These are phyloP conservation scores for Platysteira castanea DNA, from an alignment of 2,113 vertebrate genomes.

Conservation along the genomic window DNA sequence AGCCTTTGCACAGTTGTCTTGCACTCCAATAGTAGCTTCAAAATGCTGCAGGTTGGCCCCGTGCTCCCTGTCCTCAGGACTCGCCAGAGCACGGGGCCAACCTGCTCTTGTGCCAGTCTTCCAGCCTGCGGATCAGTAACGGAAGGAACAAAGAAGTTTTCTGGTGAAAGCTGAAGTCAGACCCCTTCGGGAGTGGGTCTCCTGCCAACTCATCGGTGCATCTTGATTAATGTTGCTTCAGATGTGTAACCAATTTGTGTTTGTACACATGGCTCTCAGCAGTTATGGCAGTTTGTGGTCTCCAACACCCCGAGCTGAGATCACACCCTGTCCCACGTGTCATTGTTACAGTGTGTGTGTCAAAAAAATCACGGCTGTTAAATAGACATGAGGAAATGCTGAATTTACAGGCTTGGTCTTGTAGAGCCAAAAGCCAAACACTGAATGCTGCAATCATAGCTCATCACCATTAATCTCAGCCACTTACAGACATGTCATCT, in stretches of 20 bases:
- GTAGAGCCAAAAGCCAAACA: neutral
- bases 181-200: neutral
- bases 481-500: neutral
- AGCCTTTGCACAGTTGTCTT: neutral
- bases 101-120: neutral
- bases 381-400: neutral
- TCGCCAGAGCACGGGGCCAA: accelerated
- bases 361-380: neutral
- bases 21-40: neutral
- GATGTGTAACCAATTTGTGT: neutral
- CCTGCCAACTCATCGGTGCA: neutral
- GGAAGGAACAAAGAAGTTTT: neutral
- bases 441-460: neutral
- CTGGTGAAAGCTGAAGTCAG: neutral
- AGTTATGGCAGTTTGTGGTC: neutral
- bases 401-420: neutral
- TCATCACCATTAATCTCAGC: neutral
- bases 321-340: accelerated
- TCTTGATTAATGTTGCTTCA: neutral
- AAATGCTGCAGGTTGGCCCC: neutral
- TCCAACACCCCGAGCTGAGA: neutral
- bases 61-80: neutral
- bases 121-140: neutral
- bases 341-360: neutral
- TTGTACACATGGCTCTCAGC: neutral